Percentiles rank a stretch among this genome's conserved stretches.
Conservation (phyloP, 1,140 invertebrate genomes). For the Plutomurus gul region DNA sequence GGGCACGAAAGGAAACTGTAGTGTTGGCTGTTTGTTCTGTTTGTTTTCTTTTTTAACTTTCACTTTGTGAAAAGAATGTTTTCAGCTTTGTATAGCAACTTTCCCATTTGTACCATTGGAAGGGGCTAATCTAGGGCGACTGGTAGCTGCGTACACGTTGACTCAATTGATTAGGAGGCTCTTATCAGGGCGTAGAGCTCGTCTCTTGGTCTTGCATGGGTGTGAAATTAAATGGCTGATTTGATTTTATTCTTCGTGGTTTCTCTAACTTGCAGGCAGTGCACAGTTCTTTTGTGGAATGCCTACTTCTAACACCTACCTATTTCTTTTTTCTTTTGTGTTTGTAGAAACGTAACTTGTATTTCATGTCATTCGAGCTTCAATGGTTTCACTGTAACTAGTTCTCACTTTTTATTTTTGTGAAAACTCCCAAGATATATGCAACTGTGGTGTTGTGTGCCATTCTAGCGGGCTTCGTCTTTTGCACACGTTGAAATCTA, state of each 20-base stretch:
- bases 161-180: conserved; percentile 17
- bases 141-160: not conserved
- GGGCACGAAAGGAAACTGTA: too few species aligned
- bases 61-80: too few species aligned
- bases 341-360: conserved; percentile 18
- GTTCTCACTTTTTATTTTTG: conserved; percentile 6
- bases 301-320: not conserved
- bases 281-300: not conserved
- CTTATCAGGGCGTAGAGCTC: not conserved
- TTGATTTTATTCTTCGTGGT: conserved; percentile 23
- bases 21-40: too few species aligned
- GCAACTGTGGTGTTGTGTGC: not conserved
- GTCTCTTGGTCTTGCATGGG: not conserved
- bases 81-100: too few species aligned
- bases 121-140: too few species aligned
- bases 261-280: conserved; percentile 10
- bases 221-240: conserved; percentile 33
- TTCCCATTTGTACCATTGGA: too few species aligned
- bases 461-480: not conserved
- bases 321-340: conserved; percentile 3
- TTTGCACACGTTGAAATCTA: not conserved
- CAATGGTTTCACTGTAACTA: not conserved
- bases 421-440: conserved; percentile 1
- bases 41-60: too few species aligned
- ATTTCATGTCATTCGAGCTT: conserved; percentile 23